phyloP scores from a whole-genome alignment of 2,797 vertebrate species.

The Chaunax sp. region DNA sequence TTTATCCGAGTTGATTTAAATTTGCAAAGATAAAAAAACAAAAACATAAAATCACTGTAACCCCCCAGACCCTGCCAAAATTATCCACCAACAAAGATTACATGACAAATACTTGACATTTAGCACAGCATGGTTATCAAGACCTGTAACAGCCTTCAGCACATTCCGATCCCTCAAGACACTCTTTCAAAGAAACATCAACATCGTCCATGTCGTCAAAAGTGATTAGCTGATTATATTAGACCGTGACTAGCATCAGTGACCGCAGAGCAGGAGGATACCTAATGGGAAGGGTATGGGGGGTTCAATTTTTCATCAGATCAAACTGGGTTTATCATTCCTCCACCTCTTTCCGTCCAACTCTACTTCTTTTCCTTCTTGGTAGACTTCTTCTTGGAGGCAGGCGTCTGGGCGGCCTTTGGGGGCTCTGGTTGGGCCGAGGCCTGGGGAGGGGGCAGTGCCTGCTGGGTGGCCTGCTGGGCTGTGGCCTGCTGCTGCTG shows the following conservation, averaged over 20 bases:
- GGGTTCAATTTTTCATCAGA: constrained; percentile 56
- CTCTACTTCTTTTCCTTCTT: constrained; percentile 98
- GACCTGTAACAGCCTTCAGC: constrained; percentile 61
- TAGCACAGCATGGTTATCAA: constrained; percentile 64
- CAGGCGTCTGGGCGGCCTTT: constrained; percentile 86
- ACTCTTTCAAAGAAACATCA: constrained; percentile 61
- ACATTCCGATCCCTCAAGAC: constrained; percentile 63
- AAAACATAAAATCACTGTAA: constrained; percentile 45
- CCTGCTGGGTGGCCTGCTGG: constrained; percentile 86
- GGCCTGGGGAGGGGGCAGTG: constrained; percentile 79
- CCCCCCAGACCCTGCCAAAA: constrained; percentile 71
- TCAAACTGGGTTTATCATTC: constrained; percentile 47
- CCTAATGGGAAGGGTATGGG: constrained; percentile 69
- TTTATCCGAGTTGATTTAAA: constrained; percentile 65
- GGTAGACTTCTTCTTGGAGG: constrained; percentile 98
- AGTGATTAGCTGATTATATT: constrained; percentile 52
- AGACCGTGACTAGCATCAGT: constrained; percentile 45
- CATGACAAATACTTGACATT: constrained; percentile 64
- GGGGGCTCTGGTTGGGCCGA: constrained; percentile 79
- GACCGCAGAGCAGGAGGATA: constrained; percentile 69
- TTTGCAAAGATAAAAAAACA: constrained; percentile 49
- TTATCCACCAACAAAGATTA: constrained; percentile 68
- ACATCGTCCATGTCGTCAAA: constrained; percentile 53
- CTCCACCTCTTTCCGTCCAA: constrained; percentile 34
- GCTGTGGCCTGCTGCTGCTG: constrained; percentile 88